phyloP scores from a whole-genome alignment of 2,113 vertebrate species.

The Amazona guildingii region DNA sequence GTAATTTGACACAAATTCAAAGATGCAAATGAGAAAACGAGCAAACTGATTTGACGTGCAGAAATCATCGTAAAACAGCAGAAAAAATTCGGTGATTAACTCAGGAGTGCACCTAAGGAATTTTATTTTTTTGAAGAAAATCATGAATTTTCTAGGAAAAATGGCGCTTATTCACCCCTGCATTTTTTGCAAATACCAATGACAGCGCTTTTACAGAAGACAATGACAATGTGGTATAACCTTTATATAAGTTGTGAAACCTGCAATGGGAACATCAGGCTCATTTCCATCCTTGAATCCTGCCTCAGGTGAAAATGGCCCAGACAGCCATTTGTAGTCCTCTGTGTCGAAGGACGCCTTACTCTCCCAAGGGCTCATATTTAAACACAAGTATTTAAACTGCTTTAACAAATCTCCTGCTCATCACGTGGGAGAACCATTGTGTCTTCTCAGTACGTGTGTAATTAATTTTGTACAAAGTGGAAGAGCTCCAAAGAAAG shows the following conservation, averaged over 20 bases:
- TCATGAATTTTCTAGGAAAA: not conserved
- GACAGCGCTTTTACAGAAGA: not conserved
- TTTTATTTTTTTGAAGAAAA: not conserved
- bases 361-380: not conserved
- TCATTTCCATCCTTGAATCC: not conserved
- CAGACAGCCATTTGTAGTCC: not conserved
- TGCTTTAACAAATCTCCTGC: not conserved
- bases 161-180: not conserved
- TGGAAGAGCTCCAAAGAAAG: slow-evolving; percentile 38
- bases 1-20: not conserved
- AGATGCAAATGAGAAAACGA: slow-evolving; percentile 19
- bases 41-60: not conserved
- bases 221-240: not conserved
- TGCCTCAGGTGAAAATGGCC: not conserved
- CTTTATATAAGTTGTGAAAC: not conserved
- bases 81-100: not conserved
- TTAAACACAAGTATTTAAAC: slow-evolving; percentile 1
- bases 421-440: slow-evolving; percentile 8
- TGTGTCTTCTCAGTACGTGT: not conserved
- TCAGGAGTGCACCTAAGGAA: not conserved
- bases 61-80: not conserved
- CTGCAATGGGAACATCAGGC: not conserved
- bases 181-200: not conserved
- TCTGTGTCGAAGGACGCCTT: not conserved
- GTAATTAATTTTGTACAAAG: slow-evolving; percentile 52